Evolutionary conservation across 2,888 invertebrate species (phyloP), one percentile per base, ranked within the genome.

Genomic region (Junonia oenone): DNA sequence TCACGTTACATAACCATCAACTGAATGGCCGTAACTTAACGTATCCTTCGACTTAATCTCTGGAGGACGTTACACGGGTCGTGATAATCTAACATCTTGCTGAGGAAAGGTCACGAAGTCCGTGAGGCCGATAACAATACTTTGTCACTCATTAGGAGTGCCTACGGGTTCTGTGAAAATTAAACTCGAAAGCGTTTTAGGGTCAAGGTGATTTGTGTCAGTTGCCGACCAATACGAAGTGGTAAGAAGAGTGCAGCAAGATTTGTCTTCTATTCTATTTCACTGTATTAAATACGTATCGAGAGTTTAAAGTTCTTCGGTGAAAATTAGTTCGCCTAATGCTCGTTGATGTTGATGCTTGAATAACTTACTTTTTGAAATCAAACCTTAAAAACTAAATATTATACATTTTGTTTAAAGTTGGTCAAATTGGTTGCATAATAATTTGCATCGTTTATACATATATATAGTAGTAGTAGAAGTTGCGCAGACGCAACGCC

Each of bases 51-150:
- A 58, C 46, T 27, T 22, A 43, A 33, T 33, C 31, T 4, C 31
- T n/a, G n/a, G 31, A 11, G n/a, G 31, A 1, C 4, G n/a, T 33
- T n/a, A 33, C 46, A 8, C 38, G 40, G 35, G 9, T n/a, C 31
- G 13, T 27, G 35, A 51, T 54, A 38, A 58, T 55, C 51, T 58
- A 35, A 43, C 15, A 51, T 58, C 40, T 33, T 33, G 31, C 38
- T 33, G 54, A 26, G 45, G 27, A 58, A 66, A 68, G 68, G 69
- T 67, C 66, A 64, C 62, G 50, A 58, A 63, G 31, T 33, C 31
- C n/a, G 55, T 43, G 26, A 35, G 33, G 64, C 59, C 73, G 75
- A 76, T 74, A 73, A 72, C 72, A 64, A 71, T 68, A 67, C 69
- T 63, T 66, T 66, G 71, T 67, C 71, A 69, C 66, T 71, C 69